A percentile compares a stretch with the other conserved stretches of the same genome.
These are phyloP conservation scores for Dermochelys coriacea DNA, from an alignment of 2,797 vertebrate species.

Conservation along the genomic window DNA sequence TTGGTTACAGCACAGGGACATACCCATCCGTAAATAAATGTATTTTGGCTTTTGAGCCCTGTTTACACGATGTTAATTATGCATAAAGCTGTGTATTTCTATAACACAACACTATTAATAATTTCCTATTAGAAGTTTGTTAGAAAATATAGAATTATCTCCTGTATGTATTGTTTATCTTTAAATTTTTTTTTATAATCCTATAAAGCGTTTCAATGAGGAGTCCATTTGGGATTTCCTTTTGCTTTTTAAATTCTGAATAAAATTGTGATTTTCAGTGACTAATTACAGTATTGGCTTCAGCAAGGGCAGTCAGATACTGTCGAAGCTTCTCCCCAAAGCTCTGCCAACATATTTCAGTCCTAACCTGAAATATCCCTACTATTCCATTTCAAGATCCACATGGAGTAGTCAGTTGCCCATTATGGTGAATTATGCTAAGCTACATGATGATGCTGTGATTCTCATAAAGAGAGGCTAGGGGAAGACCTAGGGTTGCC, in stretches of 20 bases:
- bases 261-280: rapidly evolving
- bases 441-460: rapidly evolving
- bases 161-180: rapidly evolving
- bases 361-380: background rate
- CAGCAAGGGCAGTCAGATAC: rapidly evolving
- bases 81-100: background rate
- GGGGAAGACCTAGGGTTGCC: rapidly evolving
- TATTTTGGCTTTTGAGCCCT: constrained; percentile 11
- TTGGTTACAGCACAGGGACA: constrained; percentile 26
- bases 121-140: background rate
- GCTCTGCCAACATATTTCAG: rapidly evolving
- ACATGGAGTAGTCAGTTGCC: rapidly evolving
- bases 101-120: rapidly evolving
- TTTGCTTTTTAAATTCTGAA: background rate
- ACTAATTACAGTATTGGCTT: rapidly evolving
- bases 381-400: rapidly evolving
- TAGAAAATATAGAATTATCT: rapidly evolving
- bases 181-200: rapidly evolving
- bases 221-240: rapidly evolving
- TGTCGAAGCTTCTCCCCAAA: rapidly evolving
- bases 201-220: rapidly evolving
- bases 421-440: rapidly evolving
- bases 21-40: background rate
- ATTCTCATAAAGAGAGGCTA: rapidly evolving
- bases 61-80: background rate